Base-by-base conservation (phyloP, 2,888 invertebrate species). In the Craniophora ligustri region DNA sequence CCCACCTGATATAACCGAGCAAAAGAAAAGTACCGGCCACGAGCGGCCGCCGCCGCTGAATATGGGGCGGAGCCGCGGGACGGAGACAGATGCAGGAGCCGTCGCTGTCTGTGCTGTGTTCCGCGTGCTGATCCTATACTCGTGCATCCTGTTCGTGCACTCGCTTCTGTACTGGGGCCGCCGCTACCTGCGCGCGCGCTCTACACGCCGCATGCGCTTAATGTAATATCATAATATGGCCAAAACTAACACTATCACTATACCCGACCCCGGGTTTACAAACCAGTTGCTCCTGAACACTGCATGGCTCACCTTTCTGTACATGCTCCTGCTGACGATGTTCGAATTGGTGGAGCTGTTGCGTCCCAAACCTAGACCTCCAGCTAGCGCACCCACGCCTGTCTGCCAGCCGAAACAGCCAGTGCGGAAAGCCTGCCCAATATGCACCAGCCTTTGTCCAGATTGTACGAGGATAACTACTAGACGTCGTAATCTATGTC, bases 91-190 rank as follows among this genome's bases (percentile, higher is more conserved):
- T 58, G 41, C 51, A 38, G 74, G 71, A 14, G 42, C 57, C 21
- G 49, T 46, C 5, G 53, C 78, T 16, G 59, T 72, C 26, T 67
- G 73, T 57, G 72, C 76, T 19, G 82, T 85, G 59, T 57, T 78
- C 56, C 85, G 81, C 50, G 78, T 82, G 63, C 74, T 87, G 30
- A 39, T 87, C 13, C 42, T 87, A 23, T 87, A 86, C 79, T 67
- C 77, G 45, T 81, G 83, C 68, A 77, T 87, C 54, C 44, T 87
- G 45, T 41, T 84, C 34, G 78, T 86, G 44, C 87, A 87, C 78
- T 76, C 82, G 47, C 61, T 87, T 67, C 74, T 88, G 54, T 81
- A 85, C 77, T 85, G 84, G 82, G 81, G 85, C 53, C 82, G 86
- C 15, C 80, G 76, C 13, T 31, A 61, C 40, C 59, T 85, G 63